phyloP scores from a whole-genome alignment of 2,888 invertebrate species.

The Leptinotarsa rubiginosa region DNA sequence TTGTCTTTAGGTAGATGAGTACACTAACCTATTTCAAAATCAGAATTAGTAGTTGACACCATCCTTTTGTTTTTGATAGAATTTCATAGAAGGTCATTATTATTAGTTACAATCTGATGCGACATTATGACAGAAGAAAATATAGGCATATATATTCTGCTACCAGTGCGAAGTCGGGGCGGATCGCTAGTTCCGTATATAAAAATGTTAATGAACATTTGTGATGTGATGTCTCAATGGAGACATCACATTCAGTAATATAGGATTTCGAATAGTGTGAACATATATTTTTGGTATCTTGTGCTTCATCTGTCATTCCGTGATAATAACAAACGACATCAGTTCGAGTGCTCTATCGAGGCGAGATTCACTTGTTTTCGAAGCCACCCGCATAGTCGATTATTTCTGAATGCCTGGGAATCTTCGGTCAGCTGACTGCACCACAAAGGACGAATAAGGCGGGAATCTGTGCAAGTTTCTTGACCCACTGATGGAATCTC shows the following conservation, averaged over 20 bases:
- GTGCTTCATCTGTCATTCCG: conserved; percentile 3
- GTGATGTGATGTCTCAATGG: too few relatives aligned
- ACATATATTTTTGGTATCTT: neutral
- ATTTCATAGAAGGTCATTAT: too few relatives aligned
- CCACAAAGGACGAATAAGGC: conserved; percentile 44
- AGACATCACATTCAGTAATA: neutral
- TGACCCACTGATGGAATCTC: conserved; percentile 45
- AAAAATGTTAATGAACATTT: neutral
- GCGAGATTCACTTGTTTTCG: conserved; percentile 40
- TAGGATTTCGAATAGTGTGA: neutral
- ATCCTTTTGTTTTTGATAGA: too few relatives aligned
- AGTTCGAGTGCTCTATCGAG: conserved; percentile 23
- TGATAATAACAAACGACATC: conserved; percentile 20
- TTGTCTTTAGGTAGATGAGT: too few relatives aligned
- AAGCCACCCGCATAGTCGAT: conserved; percentile 51
- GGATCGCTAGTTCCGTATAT: too few relatives aligned
- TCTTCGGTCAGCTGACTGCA: conserved; percentile 51
- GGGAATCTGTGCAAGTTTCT: conserved; percentile 43
- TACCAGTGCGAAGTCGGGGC: too few relatives aligned
- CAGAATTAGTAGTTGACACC: too few relatives aligned
- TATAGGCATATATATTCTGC: too few relatives aligned
- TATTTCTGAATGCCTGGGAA: conserved; percentile 49
- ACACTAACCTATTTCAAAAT: too few relatives aligned
- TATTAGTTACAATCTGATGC: too few relatives aligned
- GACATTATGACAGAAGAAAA: too few relatives aligned